Evolutionary conservation across 2,888 invertebrate genomes (phyloP), one percentile per base, ranked within the genome.

Genomic region (Thereva nobilitata): DNA sequence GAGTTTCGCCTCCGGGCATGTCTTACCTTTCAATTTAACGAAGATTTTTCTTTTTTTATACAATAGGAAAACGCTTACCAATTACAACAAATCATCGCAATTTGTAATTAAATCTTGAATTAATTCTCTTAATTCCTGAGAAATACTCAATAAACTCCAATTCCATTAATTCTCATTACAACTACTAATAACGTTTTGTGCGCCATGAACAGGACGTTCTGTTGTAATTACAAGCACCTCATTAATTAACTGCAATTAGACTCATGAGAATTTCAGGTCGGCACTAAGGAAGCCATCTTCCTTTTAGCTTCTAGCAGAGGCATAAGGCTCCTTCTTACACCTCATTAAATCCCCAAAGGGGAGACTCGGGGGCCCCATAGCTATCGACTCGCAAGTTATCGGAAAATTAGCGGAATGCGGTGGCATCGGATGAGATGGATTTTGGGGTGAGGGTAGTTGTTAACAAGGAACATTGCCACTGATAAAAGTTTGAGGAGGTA

Each of bases 191-290:
- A 50, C 50, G 49, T 50, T 50, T 41, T 9, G 49, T 35, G 40
- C 40, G n/a, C 45, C 9, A 40, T 23, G 38, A 50, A 50, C 40
- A 7, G 61, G 12, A 61, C 49, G 50, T 23, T 23, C 42, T 12
- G 4, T 34, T 35, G 61, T 50, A 61, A 61, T 61, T 61, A 61
- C 40, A 50, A 50, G 61, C 61, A 61, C 50, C 37, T 61, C 61
- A 61, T 61, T 61, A 61, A 61, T 61, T 61, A 61, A 61, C 61
- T 61, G 41, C 61, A 61, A 61, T 61, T 61, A 61, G 61, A 61
- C 61, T 61, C 50, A 61, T 50, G 61, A 61, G 61, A 23, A 61
- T 61, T 61, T n/a, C n/a, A 41, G 41, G 50, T 50, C 40, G 50
- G 9, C 12, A 5, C 61, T 61, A 41, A 61, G 42, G 41, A 41